Conservation (phyloP, 2,797 vertebrate genomes). For the Megaceryle alcyon region DNA sequence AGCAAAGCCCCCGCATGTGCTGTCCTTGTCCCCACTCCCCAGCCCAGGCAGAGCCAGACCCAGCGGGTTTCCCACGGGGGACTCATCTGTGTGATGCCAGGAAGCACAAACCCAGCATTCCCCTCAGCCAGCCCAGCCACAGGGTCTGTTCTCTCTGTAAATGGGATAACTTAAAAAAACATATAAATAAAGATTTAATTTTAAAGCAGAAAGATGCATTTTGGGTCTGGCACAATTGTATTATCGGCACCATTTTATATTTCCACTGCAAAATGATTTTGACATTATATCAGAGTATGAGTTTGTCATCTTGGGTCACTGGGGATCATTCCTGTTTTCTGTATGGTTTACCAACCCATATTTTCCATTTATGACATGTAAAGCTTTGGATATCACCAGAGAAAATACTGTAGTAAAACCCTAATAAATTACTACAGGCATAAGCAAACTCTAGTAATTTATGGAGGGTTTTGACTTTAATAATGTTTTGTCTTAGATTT, state of each 20-base stretch:
- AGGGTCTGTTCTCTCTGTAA: not conserved
- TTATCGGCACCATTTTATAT: not conserved
- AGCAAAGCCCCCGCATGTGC: not conserved
- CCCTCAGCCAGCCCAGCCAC: not conserved
- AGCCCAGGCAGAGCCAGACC: not conserved
- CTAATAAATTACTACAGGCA: constrained; percentile 70
- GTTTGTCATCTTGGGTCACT: not conserved
- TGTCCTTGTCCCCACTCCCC: not conserved
- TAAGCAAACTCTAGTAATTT: constrained; percentile 70
- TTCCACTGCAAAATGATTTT: not conserved
- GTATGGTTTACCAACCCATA: constrained; percentile 31
- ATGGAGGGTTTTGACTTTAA: constrained; percentile 73
- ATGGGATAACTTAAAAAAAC: not conserved
- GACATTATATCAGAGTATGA: not conserved
- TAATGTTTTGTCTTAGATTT: constrained; percentile 80
- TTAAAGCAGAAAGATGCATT: not conserved
- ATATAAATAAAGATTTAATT: not conserved
- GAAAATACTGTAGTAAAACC: constrained; percentile 69
- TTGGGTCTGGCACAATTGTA: not conserved
- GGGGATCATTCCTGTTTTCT: constrained; percentile 11
- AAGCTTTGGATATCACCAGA: constrained; percentile 57
- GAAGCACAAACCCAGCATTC: rapidly evolving
- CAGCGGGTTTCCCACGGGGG: rapidly evolving
- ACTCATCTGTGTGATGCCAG: rapidly evolving
- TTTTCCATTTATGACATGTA: constrained; percentile 52